Evolutionary conservation across 2,888 invertebrate genomes (phyloP), one percentile per base, ranked within the genome.

Genomic region (Serrognathus titanus): DNA sequence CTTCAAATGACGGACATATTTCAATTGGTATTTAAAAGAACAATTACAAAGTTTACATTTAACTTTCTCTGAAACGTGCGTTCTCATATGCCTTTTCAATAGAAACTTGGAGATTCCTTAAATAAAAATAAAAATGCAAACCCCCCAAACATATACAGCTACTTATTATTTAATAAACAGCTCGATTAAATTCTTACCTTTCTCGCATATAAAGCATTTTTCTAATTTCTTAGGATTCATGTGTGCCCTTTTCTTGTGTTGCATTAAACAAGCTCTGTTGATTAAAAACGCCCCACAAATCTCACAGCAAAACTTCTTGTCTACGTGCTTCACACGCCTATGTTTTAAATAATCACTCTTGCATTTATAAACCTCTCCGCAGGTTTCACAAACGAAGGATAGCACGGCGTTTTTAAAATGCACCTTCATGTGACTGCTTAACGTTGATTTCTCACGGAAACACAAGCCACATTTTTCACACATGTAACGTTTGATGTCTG

Each of bases 31-130:
- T 24, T 51, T 57, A 12, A 57, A 52, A 2, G 43, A 12, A 12
- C 36, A 46, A 36, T 57, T 57, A n/a, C 57, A 57, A n/a, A 57
- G 37, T n/a, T 41, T 48, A 24, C 57, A 57, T 11, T 57, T 47
- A 12, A 40, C 40, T 20, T 20, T 31, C 13, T 41, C 40, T 3
- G 41, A 48, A 6, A 43, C 43, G 24, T 57, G 57, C 10, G 16
- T 38, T n/a, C 13, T 4, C 52, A 52, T 40, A n/a, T 57, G 57
- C 11, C 48, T 50, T 38, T 45, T 39, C 12, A 55, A 46, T 13
- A n/a, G 13, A 10, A 43, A 45, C 37, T 38, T 43, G 11, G 39
- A 46, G 46, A 41, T 50, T 46, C 45, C 53, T 53, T 11, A 10
- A 53, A 53, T 3, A 10, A 40, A 31, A 39, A 39, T 3, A 1